phyloP scores from a whole-genome alignment of 2,113 vertebrate species.

The Ictidomys tridecemlineatus region DNA sequence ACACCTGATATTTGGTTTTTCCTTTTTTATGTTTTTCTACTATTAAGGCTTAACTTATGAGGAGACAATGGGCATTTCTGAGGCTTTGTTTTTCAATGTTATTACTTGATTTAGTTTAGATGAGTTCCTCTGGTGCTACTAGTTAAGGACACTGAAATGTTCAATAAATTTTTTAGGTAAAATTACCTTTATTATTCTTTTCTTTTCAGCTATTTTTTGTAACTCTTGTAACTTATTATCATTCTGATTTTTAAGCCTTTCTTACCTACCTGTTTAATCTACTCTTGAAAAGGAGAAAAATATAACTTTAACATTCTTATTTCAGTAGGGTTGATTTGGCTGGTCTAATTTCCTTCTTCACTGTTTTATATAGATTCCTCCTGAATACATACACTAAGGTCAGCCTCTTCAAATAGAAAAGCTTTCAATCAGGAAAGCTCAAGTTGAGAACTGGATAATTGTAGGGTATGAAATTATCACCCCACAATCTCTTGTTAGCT shows the following conservation, averaged over 20 bases:
- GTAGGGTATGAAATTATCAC: not conserved
- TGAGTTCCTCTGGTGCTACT: not conserved
- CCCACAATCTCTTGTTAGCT: not conserved
- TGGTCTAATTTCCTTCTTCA: conserved; percentile 11
- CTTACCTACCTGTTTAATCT: not conserved
- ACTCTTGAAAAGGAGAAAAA: not conserved
- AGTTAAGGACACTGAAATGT: not conserved
- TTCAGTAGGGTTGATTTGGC: not conserved
- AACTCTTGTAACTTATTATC: not conserved
- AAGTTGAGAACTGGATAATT: not conserved
- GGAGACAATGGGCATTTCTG: not conserved
- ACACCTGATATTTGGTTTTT: not conserved
- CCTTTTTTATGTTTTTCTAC: not conserved
- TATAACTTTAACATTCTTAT: not conserved
- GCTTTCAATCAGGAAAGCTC: not conserved
- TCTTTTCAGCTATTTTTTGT: not conserved
- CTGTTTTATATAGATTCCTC: not conserved
- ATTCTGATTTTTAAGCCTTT: not conserved
- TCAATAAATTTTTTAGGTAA: conserved; percentile 29
- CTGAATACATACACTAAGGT: not conserved
- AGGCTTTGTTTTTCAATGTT: not conserved
- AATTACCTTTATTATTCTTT: not conserved
- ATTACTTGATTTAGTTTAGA: not conserved
- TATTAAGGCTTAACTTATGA: not conserved
- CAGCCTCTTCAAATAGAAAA: conserved; percentile 10